Base-by-base conservation (phyloP, 2,797 vertebrate genomes). In the Lacerta agilis region DNA sequence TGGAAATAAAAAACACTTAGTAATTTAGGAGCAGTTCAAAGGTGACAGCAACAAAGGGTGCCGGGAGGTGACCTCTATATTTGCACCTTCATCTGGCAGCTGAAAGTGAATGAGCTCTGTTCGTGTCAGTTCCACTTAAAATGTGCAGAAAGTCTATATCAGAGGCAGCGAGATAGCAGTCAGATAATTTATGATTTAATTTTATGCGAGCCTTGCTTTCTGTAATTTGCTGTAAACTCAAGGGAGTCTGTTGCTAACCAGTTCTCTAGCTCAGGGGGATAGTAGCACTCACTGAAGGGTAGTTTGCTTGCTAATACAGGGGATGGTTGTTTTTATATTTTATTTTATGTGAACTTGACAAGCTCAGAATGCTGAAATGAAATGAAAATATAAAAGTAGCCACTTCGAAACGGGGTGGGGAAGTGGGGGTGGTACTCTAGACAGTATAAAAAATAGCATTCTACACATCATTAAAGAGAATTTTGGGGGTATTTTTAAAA, bases 161-260 rank as follows among this genome's bases (percentile, higher is more conserved):
- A 96, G 97, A 96, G 97, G 97, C 97, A 97, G 98, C 97, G 96
- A 98, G 98, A 98, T 98, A 98, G 97, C 97, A 97, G 97, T 97
- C 97, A 97, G 97, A 98, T 98, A 98, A 98, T 99, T 99, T 99
- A 99, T 98, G 98, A 98, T 99, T 98, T 99, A 98, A 99, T 99
- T 98, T 98, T 98, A 98, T 98, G 97, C 97, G 97, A 98, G 97
- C 97, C 97, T 96, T 98, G 98, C 98, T 98, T 98, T 98, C 98
- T 98, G 98, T 99, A 99, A 99, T 98, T 99, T 98, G 98, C 98
- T 97, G 97, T 97, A 97, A 97, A 97, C 97, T 97, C 97, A 97
- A 96, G 98, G 97, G 97, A 97, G 95, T 96, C 97, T 97, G 97
- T 97, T 93, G 96, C 97, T 97, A 98, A 97, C 97, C 97, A 97